Evolutionary conservation across 2,113 vertebrate species (phyloP), one percentile per base, ranked within the genome.

Genomic region (Vimba vimba): DNA sequence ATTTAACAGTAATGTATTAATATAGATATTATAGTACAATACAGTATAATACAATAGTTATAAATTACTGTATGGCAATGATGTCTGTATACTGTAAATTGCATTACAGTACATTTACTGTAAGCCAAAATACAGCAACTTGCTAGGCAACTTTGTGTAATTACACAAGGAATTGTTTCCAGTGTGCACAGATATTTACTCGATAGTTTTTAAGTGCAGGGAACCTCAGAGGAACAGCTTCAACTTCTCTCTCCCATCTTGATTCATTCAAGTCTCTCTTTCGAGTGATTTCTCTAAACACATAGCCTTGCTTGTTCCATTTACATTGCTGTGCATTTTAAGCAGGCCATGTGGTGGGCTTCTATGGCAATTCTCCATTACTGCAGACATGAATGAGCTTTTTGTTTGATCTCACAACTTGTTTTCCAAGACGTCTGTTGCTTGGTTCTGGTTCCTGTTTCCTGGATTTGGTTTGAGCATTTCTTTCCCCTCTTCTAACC

Each of bases 361-460:
- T 73, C 85, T 86, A 74, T 69, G 68, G 36, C 17, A 50, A 83
- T 86, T 89, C 91, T 92, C 87, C 90, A 90, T 91, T 89, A 89
- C 84, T 10, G 83, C 55, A 84, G 79, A 86, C 80, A 89, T 92
- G 91, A 94, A 93, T 92, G 90, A 91, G 87, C 87, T 79, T 88
- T 91, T 93, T 94, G 91, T 93, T 93, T 93, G 87, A 76, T 87
- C 91, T 92, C 86, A 90, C 85, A 81, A 87, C 84, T 25, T 74
- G 66, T 87, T 88, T 91, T 91, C 91, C 89, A 62, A 66, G 82
- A 87, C 83, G 73, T 87, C 88, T 79, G 80, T 60, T 90, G 89
- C 90, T 86, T 74, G 68, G 87, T 91, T 91, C 88, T 91, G 86
- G 89, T 90, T 91, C 90, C 77, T 0, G 62, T 91, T 93, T 93